Base-by-base conservation (phyloP, 2,888 invertebrate genomes). In the Aethes cnicana region DNA sequence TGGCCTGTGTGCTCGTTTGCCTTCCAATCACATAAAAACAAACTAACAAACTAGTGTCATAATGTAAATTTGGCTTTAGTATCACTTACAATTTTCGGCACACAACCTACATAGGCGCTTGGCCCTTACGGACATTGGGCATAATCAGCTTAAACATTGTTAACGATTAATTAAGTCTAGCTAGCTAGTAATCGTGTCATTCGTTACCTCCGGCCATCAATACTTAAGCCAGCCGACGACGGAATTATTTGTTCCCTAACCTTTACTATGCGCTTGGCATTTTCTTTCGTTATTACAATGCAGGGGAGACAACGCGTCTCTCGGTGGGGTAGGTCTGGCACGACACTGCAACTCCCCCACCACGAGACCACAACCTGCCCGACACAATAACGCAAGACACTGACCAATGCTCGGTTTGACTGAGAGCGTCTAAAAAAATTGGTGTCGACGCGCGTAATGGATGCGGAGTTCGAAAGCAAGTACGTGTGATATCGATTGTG, bases 321-420 rank as follows among this genome's bases (percentile, higher is more conserved):
- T 63, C 62, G 68, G 81, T 88, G 77, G 81, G 85, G 87, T 82
- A 88, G 87, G 87, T 87, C 84, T 74, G 66, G 71, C 66, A 66
- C 64, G 63, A 67, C 65, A 64, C 61, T 67, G 59, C 25, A 46
- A 79, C 81, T 62, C 69, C 61, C 33, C 42, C 59, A 82, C 74
- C 56, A 59, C 54, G 47, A 20, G 37, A 73, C 57, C 43, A 23
- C 16, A 36, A 52, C 63, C 42, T 54, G 17, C n/a, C 17, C 21
- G 39, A 37, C 12, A 21, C 2, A 3, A 11, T 11, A 14, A 7
- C 7, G 33, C 9, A 37, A 0, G 25, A 32, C 2, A 0, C 0
- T 1, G 23, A 69, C 59, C 74, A 78, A 62, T 64, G 69, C 70
- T 54, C 62, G 4, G 21, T 47, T 3, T 1, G 1, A n/a, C 12